Conservation (phyloP, 2,888 invertebrate species). For the Cordilura impudica region DNA sequence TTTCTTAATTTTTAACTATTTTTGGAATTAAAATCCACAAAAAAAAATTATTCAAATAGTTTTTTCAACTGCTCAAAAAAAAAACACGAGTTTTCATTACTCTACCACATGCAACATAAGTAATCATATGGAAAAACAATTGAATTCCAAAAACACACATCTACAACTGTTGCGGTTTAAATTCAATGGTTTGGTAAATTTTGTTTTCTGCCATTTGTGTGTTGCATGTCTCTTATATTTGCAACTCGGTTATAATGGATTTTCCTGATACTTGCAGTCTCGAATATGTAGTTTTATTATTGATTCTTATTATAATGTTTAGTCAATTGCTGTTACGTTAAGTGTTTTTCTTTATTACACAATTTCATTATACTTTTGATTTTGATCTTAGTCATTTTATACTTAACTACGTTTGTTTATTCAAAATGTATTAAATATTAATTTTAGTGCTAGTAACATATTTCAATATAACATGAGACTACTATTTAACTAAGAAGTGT, state of each 20-base stretch:
- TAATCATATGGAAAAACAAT: slow-evolving; percentile 41
- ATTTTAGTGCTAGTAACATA: no score
- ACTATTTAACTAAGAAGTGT: no score
- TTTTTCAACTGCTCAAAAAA: background rate
- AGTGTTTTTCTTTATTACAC: slow-evolving; percentile 34
- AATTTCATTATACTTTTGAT: slow-evolving; percentile 7
- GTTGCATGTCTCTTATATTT: slow-evolving; percentile 1
- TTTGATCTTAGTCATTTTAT: background rate
- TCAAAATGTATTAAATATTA: no score
- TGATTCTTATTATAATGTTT: slow-evolving; percentile 12
- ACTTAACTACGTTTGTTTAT: no score
- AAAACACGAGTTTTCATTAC: slow-evolving; percentile 48
- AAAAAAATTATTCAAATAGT: background rate
- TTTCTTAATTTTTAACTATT: background rate
- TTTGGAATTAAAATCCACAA: background rate
- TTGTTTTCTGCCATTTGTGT: background rate
- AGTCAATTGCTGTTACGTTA: slow-evolving; percentile 12
- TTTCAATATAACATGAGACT: no score
- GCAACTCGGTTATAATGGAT: slow-evolving; percentile 19
- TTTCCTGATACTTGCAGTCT: background rate
- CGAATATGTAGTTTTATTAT: slow-evolving; percentile 3
- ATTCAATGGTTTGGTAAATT: slow-evolving; percentile 5
- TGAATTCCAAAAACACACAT: slow-evolving; percentile 24
- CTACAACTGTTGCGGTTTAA: slow-evolving; percentile 33
- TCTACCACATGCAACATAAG: slow-evolving; percentile 31